These are phyloP conservation scores for Malurus splendens DNA, from an alignment of 2,797 vertebrate genomes.

Conservation along the genomic window DNA sequence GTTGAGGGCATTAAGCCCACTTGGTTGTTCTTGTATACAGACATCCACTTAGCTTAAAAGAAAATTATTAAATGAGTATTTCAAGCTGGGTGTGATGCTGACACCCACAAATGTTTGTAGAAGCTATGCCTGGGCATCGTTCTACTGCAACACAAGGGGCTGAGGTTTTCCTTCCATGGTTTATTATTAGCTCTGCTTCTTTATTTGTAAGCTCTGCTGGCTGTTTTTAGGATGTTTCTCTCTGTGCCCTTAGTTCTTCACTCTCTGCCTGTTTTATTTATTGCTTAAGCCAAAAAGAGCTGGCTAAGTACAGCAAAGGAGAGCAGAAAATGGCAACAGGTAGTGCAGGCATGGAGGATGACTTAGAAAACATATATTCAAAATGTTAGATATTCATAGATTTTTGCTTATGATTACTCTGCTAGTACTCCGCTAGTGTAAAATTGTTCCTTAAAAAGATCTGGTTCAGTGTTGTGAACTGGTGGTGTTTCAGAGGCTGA, in stretches of 20 bases:
- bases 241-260: neutral
- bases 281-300: neutral
- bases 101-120: neutral
- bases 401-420: neutral
- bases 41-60: neutral
- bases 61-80: neutral
- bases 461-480: neutral
- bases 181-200: neutral
- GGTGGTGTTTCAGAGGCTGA: neutral
- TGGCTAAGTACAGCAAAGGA: neutral
- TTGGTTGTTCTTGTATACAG: neutral
- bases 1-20: accelerated
- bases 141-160: neutral
- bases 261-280: neutral
- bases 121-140: neutral
- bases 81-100: neutral
- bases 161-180: neutral
- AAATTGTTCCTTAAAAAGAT: neutral
- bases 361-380: neutral
- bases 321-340: neutral
- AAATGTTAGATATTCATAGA: neutral
- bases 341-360: neutral
- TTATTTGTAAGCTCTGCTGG: neutral
- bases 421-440: neutral
- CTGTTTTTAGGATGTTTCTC: neutral